Evolutionary conservation across 2,113 vertebrate genomes (phyloP).

Genomic region (Antechinus stuartii): DNA sequence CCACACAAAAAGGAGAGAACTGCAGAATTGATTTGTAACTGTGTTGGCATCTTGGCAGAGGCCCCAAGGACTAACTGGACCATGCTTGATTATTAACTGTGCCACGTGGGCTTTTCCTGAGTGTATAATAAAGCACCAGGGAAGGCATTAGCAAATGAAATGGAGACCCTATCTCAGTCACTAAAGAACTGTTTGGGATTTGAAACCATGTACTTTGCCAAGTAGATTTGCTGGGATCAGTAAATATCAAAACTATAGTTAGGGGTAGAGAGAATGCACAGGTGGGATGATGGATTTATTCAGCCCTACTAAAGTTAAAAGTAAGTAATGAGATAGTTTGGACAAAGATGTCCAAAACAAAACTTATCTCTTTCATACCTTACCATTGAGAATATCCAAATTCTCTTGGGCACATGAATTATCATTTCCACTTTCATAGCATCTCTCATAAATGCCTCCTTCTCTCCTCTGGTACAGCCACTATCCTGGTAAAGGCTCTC

Average conservation of each 20-base stretch:
- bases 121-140: not conserved
- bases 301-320: not conserved
- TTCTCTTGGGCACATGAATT: not conserved
- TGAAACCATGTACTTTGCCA: not conserved
- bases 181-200: not conserved
- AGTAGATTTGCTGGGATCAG: not conserved
- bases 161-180: not conserved
- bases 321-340: not conserved
- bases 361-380: not conserved
- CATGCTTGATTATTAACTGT: slow-evolving; percentile 57
- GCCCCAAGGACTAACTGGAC: slow-evolving; percentile 68
- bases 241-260: not conserved
- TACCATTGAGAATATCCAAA: not conserved
- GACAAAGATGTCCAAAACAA: not conserved
- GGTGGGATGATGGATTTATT: not conserved
- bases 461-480: not conserved
- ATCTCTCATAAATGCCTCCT: not conserved
- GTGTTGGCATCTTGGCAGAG: slow-evolving; percentile 66
- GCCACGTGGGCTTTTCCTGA: not conserved
- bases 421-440: not conserved
- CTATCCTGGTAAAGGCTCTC: not conserved
- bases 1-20: slow-evolving; percentile 57
- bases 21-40: slow-evolving; percentile 76
- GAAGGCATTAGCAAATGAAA: not conserved
- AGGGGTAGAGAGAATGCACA: not conserved